A percentile compares a stretch with the other conserved stretches of the same genome.
phyloP scores from a whole-genome alignment of 2,888 invertebrate species.

The Corbicula japonica region DNA sequence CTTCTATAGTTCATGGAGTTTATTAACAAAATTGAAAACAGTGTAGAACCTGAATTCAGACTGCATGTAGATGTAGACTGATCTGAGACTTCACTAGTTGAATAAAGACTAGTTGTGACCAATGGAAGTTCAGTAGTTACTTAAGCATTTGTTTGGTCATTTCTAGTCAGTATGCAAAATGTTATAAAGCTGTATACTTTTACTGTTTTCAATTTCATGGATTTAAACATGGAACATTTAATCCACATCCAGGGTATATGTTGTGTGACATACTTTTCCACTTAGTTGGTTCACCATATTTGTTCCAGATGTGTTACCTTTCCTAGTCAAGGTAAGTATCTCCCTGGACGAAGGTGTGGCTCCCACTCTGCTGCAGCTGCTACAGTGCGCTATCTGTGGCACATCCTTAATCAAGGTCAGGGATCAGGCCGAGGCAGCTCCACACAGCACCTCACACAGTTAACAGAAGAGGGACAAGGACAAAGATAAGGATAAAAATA shows the following conservation, averaged over 20 bases:
- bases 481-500: constrained; percentile 75
- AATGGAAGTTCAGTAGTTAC: too few species aligned
- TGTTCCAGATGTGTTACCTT: constrained; percentile 90
- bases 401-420: constrained; percentile 67
- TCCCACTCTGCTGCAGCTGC: constrained; percentile 94
- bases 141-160: too few species aligned
- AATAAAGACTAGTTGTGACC: too few species aligned
- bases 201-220: not conserved
- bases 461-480: constrained; percentile 80
- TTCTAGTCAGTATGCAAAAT: too few species aligned
- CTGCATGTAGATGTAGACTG: too few species aligned
- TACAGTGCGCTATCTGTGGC: constrained; percentile 95
- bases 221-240: not conserved
- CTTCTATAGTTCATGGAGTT: too few species aligned
- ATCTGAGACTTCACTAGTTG: too few species aligned
- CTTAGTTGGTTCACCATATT: not conserved
- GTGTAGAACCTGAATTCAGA: too few species aligned
- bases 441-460: constrained; percentile 70
- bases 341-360: constrained; percentile 96
- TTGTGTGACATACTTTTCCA: not conserved
- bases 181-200: not conserved
- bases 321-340: constrained; percentile 93
- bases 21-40: too few species aligned
- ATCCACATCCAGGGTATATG: not conserved
- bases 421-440: constrained; percentile 51